A percentile compares a stretch with the other conserved stretches of the same genome.
Conservation (phyloP, 2,113 vertebrate genomes). For the Cyprinodon tularosa region DNA sequence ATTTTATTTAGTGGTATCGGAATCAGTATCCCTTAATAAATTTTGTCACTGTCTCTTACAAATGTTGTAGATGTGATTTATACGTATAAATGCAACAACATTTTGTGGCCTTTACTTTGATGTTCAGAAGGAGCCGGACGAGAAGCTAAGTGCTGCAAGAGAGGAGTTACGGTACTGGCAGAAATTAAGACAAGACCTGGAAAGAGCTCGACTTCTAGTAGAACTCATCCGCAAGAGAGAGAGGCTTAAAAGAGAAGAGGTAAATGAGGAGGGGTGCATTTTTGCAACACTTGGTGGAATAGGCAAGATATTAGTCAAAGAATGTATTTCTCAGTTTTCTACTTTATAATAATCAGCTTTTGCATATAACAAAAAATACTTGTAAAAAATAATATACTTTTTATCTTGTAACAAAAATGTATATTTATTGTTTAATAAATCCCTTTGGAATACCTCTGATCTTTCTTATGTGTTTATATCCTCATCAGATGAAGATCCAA, state of each 20-base stretch:
- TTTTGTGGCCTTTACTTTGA: background rate
- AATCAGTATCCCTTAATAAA: background rate
- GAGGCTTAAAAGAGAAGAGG: constrained; percentile 96
- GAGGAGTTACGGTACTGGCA: constrained; percentile 98
- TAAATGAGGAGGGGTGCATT: constrained; percentile 48
- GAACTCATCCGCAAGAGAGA: constrained; percentile 98
- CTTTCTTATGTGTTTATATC: constrained; percentile 9
- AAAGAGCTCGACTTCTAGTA: constrained; percentile 91
- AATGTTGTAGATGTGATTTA: background rate
- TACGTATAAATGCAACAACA: background rate
- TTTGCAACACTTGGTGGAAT: background rate
- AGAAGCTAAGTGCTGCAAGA: constrained; percentile 91
- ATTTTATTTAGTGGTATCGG: no score
- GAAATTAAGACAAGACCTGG: constrained; percentile 94
- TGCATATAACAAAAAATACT: no score
- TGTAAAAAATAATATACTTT: no score
- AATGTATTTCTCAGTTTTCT: no score
- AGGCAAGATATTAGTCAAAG: no score
- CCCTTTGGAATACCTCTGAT: background rate
- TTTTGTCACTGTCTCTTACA: background rate
- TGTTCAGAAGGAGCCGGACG: constrained; percentile 89
- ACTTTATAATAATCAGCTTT: no score
- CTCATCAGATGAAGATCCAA: constrained; percentile 88
- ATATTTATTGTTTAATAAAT: background rate
- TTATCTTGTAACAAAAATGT: no score